These are phyloP conservation scores for Nothoprocta pentlandii DNA, from an alignment of 2,113 vertebrate species.

Conservation along the genomic window DNA sequence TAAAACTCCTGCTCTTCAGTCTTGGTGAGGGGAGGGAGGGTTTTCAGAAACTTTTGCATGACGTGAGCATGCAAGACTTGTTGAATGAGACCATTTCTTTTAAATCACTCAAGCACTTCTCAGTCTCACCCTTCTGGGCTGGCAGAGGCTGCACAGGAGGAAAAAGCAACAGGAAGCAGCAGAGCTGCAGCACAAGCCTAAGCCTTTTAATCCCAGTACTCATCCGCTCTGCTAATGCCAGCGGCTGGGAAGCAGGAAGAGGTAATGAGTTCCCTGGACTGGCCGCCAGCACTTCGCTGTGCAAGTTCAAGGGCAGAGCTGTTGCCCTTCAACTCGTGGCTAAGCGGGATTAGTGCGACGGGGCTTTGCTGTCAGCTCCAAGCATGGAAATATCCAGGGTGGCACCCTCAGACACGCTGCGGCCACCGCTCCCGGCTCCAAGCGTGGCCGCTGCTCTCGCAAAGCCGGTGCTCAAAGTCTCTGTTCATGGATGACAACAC, in stretches of 20 bases:
- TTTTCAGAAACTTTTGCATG: neutral
- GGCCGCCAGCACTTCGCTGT: neutral
- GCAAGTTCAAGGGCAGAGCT: constrained; percentile 60
- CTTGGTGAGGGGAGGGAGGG: neutral
- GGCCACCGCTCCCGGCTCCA: neutral
- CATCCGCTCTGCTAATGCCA: neutral
- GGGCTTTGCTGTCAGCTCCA: neutral
- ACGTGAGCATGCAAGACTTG: neutral
- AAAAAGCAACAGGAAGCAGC: neutral
- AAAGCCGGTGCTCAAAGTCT: neutral
- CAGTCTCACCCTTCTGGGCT: rapidly evolving
- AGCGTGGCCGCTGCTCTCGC: neutral
- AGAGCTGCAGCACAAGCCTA: neutral
- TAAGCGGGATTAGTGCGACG: constrained; percentile 61
- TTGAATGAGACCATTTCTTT: rapidly evolving
- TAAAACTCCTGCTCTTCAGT: neutral
- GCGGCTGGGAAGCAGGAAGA: constrained; percentile 17
- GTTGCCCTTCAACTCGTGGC: neutral
- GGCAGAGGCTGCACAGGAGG: rapidly evolving
- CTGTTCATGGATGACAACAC: neutral
- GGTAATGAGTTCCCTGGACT: neutral
- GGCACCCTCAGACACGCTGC: neutral
- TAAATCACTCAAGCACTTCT: neutral
- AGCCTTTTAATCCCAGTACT: neutral
- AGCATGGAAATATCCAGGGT: neutral